A percentile compares a stretch with the other conserved stretches of the same genome.
Evolutionary conservation across 2,888 invertebrate species (phyloP).

Genomic region (Athrips mouffetella): DNA sequence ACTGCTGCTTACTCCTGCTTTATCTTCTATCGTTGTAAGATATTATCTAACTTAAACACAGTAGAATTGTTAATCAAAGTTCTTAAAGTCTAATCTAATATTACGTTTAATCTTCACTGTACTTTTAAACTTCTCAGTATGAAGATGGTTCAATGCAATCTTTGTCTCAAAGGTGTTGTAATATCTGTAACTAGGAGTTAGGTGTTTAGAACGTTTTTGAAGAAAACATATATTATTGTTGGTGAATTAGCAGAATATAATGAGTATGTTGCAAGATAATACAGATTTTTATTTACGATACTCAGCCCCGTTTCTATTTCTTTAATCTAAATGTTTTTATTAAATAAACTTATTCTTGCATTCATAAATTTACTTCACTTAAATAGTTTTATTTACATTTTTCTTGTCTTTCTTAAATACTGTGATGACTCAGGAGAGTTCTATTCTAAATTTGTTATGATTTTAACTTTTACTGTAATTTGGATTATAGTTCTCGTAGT

Average conservation of each 20-base stretch:
- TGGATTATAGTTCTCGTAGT: slow-evolving; percentile 35
- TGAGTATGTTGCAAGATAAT: slow-evolving; percentile 70
- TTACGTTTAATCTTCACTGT: slow-evolving; percentile 53
- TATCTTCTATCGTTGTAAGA: slow-evolving; percentile 63
- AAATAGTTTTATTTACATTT: slow-evolving; percentile 40
- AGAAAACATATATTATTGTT: slow-evolving; percentile 54
- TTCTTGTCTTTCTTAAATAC: slow-evolving; percentile 49
- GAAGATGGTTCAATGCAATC: slow-evolving; percentile 74
- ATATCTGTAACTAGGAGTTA: slow-evolving; percentile 49
- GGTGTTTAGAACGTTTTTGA: slow-evolving; percentile 46
- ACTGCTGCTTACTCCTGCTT: slow-evolving; percentile 69
- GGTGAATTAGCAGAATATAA: slow-evolving; percentile 71
- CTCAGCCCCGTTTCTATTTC: slow-evolving; percentile 39
- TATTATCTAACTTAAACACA: slow-evolving; percentile 62
- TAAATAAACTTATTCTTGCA: slow-evolving; percentile 54
- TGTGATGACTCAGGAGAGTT: slow-evolving; percentile 76
- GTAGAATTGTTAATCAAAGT: slow-evolving; percentile 64
- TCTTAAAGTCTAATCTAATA: slow-evolving; percentile 54
- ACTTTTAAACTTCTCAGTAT: slow-evolving; percentile 56
- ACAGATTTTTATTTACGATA: slow-evolving; percentile 64
- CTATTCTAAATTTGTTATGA: slow-evolving; percentile 39
- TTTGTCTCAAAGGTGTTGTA: slow-evolving; percentile 66
- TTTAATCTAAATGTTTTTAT: slow-evolving; percentile 50
- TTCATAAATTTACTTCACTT: slow-evolving; percentile 51
- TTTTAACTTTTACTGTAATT: slow-evolving; percentile 26